phyloP scores from a whole-genome alignment of 1,140 invertebrate genomes.

The Euwallacea fornicatus region DNA sequence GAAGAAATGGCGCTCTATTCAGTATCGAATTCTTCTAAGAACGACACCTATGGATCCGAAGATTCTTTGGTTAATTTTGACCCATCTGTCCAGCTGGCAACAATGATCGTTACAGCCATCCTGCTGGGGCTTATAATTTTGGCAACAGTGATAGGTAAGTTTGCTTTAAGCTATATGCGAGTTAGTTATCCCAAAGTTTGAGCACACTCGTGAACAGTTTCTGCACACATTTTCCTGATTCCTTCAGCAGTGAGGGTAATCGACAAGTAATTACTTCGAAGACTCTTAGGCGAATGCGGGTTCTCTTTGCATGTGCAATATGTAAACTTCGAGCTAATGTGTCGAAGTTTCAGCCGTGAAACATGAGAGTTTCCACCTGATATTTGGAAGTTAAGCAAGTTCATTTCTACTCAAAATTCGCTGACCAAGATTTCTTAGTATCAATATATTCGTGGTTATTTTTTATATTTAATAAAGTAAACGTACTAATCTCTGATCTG shows the following conservation, averaged over 20 bases:
- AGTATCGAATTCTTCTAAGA: constrained; percentile 16
- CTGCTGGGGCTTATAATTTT: constrained; percentile 62
- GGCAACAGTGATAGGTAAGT: constrained; percentile 61
- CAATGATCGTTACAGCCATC: constrained; percentile 58
- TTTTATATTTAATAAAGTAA: no score
- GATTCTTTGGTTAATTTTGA: constrained; percentile 16
- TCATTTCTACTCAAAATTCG: no score
- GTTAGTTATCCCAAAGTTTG: no score
- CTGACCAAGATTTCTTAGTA: no score
- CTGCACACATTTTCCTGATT: background rate
- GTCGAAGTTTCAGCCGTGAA: background rate
- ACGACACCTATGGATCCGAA: constrained; percentile 14
- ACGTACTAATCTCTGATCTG: no score
- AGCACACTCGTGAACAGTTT: no score
- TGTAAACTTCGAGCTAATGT: background rate
- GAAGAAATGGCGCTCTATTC: constrained; percentile 37
- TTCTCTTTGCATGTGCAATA: background rate
- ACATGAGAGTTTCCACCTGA: no score
- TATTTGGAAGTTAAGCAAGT: no score
- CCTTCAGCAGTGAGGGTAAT: background rate
- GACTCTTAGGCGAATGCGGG: background rate
- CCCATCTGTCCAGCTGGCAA: constrained; percentile 46
- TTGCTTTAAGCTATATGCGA: background rate
- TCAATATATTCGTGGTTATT: no score
- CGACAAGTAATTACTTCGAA: constrained; percentile 2